phyloP scores from a whole-genome alignment of 2,888 invertebrate genomes.

The Troides helena region DNA sequence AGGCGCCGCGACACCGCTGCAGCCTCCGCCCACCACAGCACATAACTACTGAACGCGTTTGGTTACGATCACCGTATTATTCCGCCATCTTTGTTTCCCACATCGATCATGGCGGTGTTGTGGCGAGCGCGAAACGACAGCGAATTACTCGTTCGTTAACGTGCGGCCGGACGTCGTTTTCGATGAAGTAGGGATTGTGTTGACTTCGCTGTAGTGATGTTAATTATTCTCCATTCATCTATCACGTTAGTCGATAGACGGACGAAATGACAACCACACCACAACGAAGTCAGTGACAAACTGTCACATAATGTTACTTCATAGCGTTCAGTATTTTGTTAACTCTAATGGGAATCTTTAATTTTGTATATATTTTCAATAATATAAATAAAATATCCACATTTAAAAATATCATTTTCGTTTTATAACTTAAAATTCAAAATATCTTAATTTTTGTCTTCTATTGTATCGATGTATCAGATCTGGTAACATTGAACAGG shows the following conservation, averaged over 20 bases:
- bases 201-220: conserved; percentile 63
- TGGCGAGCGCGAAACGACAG: conserved; percentile 46
- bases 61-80: conserved; percentile 78
- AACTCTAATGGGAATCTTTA: background rate
- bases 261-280: conserved; percentile 77
- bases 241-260: conserved; percentile 70
- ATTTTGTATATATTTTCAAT: background rate
- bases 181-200: conserved; percentile 45
- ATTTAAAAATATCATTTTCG: no score
- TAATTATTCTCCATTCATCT: conserved; percentile 76
- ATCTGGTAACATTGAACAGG: background rate
- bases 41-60: conserved; percentile 74
- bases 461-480: background rate
- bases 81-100: conserved; percentile 81
- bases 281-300: conserved; percentile 77
- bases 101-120: conserved; percentile 77
- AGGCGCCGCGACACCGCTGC: conserved; percentile 75
- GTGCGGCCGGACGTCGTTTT: conserved; percentile 51
- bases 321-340: conserved; percentile 22
- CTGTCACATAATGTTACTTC: conserved; percentile 56
- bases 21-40: conserved; percentile 67
- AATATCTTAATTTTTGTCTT: no score
- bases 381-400: no score
- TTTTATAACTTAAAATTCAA: no score
- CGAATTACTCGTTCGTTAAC: conserved; percentile 46